These are phyloP conservation scores for Amphipoea lucens DNA, from an alignment of 2,888 invertebrate species.

Conservation along the genomic window DNA sequence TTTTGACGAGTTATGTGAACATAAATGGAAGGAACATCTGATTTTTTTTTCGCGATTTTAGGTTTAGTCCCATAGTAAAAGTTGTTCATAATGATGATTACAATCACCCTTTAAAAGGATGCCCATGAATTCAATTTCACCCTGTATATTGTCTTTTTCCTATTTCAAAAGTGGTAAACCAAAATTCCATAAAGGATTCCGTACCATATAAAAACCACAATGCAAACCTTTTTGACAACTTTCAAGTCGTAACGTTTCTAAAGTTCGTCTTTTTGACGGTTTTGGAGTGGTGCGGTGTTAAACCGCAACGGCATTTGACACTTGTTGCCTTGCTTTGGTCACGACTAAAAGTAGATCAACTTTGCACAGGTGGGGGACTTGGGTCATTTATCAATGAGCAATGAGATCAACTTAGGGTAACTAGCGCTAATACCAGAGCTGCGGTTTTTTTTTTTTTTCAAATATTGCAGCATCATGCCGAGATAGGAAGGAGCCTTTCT, in stretches of 20 bases:
- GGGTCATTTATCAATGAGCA: constrained; percentile 37
- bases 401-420: constrained; percentile 5
- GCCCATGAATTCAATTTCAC: no score
- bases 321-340: constrained; percentile 46
- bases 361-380: constrained; percentile 47
- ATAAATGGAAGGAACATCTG: no score
- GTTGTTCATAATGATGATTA: no score
- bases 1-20: no score
- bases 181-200: constrained; percentile 7
- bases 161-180: neutral
- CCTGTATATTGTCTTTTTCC: neutral
- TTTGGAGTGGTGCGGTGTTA: constrained; percentile 24
- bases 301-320: constrained; percentile 47
- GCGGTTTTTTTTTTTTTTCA: neutral
- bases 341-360: constrained; percentile 50
- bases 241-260: constrained; percentile 1
- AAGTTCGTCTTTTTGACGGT: constrained; percentile 20
- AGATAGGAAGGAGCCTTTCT: no score
- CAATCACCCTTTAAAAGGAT: no score
- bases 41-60: no score
- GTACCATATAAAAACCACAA: constrained; percentile 12
- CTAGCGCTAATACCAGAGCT: neutral
- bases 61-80: no score
- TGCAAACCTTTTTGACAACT: constrained; percentile 28
- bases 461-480: no score